Conservation (phyloP, 2,797 vertebrate species). For the Petrocephalus sullivani region DNA sequence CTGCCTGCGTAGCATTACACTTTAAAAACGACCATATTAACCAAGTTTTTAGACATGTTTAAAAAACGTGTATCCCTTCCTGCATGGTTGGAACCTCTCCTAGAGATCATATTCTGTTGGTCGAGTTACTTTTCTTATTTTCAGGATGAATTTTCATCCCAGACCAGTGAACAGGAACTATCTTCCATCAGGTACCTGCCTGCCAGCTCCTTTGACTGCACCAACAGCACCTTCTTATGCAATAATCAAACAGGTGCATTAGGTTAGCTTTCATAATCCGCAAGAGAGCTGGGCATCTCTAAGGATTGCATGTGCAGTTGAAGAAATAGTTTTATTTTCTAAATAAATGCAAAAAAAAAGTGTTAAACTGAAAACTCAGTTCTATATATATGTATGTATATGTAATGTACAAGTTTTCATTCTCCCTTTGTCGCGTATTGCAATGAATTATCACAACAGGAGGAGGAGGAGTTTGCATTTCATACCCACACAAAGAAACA, state of each 20-base stretch:
- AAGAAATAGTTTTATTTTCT: neutral
- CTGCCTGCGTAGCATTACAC: neutral
- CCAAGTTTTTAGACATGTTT: neutral
- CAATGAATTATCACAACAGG: constrained; percentile 42
- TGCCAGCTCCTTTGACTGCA: neutral
- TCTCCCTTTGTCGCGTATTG: constrained; percentile 45
- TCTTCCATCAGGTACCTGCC: neutral
- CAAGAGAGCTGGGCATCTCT: neutral
- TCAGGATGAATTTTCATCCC: neutral
- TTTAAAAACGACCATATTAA: neutral
- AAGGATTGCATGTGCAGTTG: neutral
- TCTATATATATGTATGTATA: constrained; percentile 31
- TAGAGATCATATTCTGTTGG: neutral
- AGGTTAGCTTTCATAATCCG: neutral
- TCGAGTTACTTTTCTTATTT: neutral
- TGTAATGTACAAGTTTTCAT: constrained; percentile 48
- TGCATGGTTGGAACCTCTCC: neutral
- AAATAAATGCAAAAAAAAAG: neutral
- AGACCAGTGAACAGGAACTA: neutral
- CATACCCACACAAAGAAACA: constrained; percentile 46
- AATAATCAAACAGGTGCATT: neutral
- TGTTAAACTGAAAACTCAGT: constrained; percentile 8
- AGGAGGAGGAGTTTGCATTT: constrained; percentile 41
- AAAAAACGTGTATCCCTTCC: neutral
- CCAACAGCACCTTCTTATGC: neutral